Base-by-base conservation (phyloP, 2,113 vertebrate species). In the Polyodon spathula region DNA sequence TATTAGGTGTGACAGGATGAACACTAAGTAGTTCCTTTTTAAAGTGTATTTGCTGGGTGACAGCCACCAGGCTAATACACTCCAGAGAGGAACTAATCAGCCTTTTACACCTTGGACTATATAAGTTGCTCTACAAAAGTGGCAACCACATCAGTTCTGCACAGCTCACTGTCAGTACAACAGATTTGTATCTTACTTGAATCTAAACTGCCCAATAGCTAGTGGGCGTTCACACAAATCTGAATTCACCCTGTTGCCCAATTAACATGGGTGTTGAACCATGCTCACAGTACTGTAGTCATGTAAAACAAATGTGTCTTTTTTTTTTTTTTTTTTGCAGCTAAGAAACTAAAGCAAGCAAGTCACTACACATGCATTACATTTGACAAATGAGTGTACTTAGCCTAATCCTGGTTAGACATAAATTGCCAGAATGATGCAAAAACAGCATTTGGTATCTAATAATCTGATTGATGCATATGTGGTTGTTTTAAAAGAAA, bases 131-230 rank as follows among this genome's bases (percentile, higher is more conserved):
- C 72, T 73, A 73, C 52, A 53, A 68, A 68, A 60, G 76, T 63
- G 63, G 61, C 70, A 65, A 63, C 70, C 12, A 55, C 74, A 12
- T 54, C 73, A 60, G 65, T 62, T 70, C 64, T 15, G 61, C 55
- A 58, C 65, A 70, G 55, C 72, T 74, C 71, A 37, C 58, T 70
- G 76, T 74, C 78, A 72, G 62, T 37, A n/a, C 78, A 63, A 78
- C 80, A 82, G 84, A 87, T 85, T 83, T 79, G 78, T 79, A 81
- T 85, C 83, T 77, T 73, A 74, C 80, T 70, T 72, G 71, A 82
- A 80, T 73, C 72, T 70, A 71, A 83, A 79, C 77, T 81, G 85
- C 77, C 85, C 79, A 76, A 74, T 75, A 75, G 78, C 80, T 78
- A 81, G 78, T 52, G 64, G 76, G n/a, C n/a, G n/a, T n/a, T n/a